A percentile compares a stretch with the other conserved stretches of the same genome.
Conservation (phyloP, 2,113 vertebrate species). For the Charadrius vociferus region DNA sequence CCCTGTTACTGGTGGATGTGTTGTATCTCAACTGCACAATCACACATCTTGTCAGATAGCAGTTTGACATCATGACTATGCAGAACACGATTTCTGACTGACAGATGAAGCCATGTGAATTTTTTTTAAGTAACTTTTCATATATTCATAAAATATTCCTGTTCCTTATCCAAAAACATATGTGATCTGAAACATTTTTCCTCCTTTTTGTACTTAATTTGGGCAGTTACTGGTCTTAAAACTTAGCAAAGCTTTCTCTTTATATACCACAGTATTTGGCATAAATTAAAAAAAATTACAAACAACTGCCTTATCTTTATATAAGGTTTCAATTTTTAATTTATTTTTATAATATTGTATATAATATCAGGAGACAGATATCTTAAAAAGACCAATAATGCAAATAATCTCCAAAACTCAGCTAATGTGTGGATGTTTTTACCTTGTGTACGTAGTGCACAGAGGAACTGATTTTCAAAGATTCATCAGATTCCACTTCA, state of each 20-base stretch:
- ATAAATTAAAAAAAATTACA: not conserved
- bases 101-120: not conserved
- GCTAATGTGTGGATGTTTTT: not conserved
- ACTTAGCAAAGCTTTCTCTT: not conserved
- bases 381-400: not conserved
- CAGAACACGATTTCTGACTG: not conserved
- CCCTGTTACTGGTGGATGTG: not conserved
- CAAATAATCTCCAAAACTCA: not conserved
- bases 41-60: not conserved
- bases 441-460: not conserved
- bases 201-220: not conserved
- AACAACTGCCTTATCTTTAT: not conserved
- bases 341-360: not conserved
- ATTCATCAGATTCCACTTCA: not conserved
- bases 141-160: not conserved
- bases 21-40: not conserved
- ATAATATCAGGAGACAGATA: not conserved
- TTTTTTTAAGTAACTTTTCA: not conserved
- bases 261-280: not conserved
- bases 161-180: not conserved
- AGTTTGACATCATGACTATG: not conserved
- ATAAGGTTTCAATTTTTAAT: not conserved
- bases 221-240: not conserved
- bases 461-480: not conserved
- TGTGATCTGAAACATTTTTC: not conserved